Evolutionary conservation across 2,888 invertebrate genomes (phyloP).

Genomic region (Lasioglossum leucozonium): DNA sequence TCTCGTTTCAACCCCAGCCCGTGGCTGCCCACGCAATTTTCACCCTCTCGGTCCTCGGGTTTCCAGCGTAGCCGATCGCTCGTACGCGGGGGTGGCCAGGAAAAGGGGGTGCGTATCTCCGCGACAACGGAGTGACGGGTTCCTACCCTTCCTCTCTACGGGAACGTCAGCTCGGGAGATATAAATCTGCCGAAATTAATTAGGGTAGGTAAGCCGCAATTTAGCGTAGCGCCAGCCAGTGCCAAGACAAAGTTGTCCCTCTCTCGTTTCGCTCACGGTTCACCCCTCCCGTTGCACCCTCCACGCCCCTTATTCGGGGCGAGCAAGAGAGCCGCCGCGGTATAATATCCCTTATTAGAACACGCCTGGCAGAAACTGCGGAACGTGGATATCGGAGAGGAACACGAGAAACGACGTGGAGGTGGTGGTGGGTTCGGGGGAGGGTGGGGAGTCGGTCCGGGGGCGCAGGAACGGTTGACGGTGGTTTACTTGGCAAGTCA

Average conservation of each 20-base stretch:
- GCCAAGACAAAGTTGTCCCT: conserved; percentile 67
- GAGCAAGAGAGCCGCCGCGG: conserved; percentile 37
- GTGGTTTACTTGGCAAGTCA: conserved; percentile 81
- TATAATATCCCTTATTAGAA: conserved; percentile 74
- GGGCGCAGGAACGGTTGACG: conserved; percentile 60
- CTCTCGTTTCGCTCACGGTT: conserved; percentile 39
- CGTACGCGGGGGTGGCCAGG: conserved; percentile 4
- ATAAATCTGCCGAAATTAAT: conserved; percentile 75
- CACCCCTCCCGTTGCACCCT: neutral
- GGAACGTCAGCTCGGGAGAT: conserved; percentile 52
- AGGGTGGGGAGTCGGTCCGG: neutral
- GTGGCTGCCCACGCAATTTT: neutral
- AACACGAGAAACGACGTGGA: conserved; percentile 64
- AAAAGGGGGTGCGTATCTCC: conserved; percentile 43
- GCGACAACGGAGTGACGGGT: conserved; percentile 51
- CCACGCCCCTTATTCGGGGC: conserved; percentile 8
- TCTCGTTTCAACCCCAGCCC: neutral
- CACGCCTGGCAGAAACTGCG: conserved; percentile 64
- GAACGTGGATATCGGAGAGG: conserved; percentile 65
- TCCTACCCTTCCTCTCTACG: conserved; percentile 13
- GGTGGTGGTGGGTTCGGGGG: neutral
- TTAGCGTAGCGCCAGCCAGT: conserved; percentile 67
- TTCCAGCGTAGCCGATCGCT: neutral
- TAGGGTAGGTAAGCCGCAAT: conserved; percentile 78
- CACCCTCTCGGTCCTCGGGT: neutral